phyloP scores from a whole-genome alignment of 2,797 vertebrate genomes.

The Pelodytes ibericus region DNA sequence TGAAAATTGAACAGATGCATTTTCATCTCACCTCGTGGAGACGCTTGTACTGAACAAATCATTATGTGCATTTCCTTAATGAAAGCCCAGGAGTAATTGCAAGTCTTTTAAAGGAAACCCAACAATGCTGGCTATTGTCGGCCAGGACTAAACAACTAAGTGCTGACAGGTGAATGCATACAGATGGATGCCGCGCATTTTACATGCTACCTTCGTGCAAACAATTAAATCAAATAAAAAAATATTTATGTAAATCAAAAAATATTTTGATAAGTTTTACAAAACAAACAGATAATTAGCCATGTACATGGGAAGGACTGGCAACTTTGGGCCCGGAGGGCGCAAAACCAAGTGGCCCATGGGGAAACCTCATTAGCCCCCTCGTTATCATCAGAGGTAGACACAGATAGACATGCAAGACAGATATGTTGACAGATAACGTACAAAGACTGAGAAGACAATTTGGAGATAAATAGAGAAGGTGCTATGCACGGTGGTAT shows the following conservation, averaged over 20 bases:
- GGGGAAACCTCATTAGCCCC: no score
- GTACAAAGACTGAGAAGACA: no score
- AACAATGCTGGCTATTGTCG: background rate
- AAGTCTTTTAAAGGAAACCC: conserved; percentile 1
- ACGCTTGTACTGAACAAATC: background rate
- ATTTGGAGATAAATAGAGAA: no score
- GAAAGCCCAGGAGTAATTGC: conserved; percentile 6
- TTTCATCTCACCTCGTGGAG: conserved; percentile 6
- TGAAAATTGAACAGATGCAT: conserved; percentile 3
- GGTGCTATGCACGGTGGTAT: no score
- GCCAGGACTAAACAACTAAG: background rate
- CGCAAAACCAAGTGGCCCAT: no score
- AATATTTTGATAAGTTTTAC: background rate
- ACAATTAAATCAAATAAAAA: background rate
- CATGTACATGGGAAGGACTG: no score
- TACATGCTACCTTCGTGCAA: background rate
- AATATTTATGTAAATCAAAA: background rate
- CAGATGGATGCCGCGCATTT: background rate
- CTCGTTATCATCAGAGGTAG: no score
- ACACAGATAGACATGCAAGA: no score
- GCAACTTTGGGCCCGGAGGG: no score
- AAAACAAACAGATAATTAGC: background rate
- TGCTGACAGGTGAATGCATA: conserved; percentile 2
- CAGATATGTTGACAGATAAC: no score
- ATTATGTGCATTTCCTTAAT: conserved; percentile 3